Percentiles rank a stretch among this genome's conserved stretches.
phyloP scores from a whole-genome alignment of 2,797 vertebrate species.

The Helarctos malayanus region DNA sequence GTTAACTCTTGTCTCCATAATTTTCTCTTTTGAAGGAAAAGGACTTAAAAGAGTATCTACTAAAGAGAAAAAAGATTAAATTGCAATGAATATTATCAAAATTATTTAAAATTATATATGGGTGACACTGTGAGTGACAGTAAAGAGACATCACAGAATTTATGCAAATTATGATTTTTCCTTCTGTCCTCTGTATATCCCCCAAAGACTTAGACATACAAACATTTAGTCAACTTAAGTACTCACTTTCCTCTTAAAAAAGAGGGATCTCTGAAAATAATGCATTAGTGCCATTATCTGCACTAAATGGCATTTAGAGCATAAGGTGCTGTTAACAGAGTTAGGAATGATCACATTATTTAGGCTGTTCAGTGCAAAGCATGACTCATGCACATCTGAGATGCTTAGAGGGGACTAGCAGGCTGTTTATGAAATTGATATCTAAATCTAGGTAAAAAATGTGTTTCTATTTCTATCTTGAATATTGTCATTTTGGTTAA shows the following conservation, averaged over 20 bases:
- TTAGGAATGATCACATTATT: conserved; percentile 61
- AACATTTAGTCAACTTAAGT: background rate
- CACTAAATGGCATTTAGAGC: conserved; percentile 64
- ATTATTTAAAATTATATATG: conserved; percentile 43
- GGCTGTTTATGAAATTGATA: conserved; percentile 50
- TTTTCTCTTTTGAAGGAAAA: background rate
- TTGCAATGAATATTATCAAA: background rate
- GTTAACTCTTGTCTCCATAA: background rate
- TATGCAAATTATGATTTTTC: background rate
- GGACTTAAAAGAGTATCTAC: background rate
- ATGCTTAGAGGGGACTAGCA: conserved; percentile 33
- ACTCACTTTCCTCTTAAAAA: conserved; percentile 30
- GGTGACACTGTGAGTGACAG: background rate
- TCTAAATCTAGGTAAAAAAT: conserved; percentile 60
- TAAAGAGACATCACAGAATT: background rate
- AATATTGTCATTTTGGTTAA: conserved; percentile 47
- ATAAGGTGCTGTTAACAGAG: conserved; percentile 28
- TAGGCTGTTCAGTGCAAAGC: conserved; percentile 3
- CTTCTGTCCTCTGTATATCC: background rate
- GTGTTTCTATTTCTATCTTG: conserved; percentile 41
- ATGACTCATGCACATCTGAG: conserved; percentile 37
- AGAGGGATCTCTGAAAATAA: background rate
- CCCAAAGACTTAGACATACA: background rate
- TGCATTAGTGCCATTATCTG: conserved; percentile 37
- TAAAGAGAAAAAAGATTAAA: background rate